These are phyloP conservation scores for Glyptemys insculpta DNA, from an alignment of 2,797 vertebrate genomes.

Conservation along the genomic window DNA sequence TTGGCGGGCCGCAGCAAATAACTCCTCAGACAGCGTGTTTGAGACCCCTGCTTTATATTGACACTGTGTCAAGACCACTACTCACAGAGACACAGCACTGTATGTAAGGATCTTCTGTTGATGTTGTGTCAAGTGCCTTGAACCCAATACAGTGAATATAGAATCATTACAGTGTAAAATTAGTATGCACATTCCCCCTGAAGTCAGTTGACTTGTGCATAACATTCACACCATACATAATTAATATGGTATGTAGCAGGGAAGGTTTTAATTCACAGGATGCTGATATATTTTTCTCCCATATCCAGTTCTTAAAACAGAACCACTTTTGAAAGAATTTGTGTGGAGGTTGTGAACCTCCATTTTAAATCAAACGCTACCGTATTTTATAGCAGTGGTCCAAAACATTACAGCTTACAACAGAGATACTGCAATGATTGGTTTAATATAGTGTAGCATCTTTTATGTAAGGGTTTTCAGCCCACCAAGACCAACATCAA, in stretches of 20 bases:
- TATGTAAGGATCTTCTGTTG: not conserved
- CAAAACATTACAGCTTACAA: not conserved
- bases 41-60: not conserved
- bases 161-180: not conserved
- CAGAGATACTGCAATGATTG: not conserved
- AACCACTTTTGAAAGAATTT: slow-evolving; percentile 9
- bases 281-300: slow-evolving; percentile 10
- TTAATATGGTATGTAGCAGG: not conserved
- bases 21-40: no score
- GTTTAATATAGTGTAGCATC: not conserved
- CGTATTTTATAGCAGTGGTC: not conserved
- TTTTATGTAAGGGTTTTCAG: not conserved
- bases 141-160: not conserved
- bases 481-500: not conserved
- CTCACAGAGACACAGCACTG: not conserved
- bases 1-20: no score
- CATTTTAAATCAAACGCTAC: not conserved
- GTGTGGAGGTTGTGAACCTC: not conserved
- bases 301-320: not conserved
- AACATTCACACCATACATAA: not conserved
- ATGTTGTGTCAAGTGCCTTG: not conserved
- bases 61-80: not conserved
- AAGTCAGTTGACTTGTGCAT: not conserved
- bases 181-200: not conserved
- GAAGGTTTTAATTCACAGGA: not conserved